Evolutionary conservation across 2,888 invertebrate genomes (phyloP).

Genomic region (Netelia fuscicornis): DNA sequence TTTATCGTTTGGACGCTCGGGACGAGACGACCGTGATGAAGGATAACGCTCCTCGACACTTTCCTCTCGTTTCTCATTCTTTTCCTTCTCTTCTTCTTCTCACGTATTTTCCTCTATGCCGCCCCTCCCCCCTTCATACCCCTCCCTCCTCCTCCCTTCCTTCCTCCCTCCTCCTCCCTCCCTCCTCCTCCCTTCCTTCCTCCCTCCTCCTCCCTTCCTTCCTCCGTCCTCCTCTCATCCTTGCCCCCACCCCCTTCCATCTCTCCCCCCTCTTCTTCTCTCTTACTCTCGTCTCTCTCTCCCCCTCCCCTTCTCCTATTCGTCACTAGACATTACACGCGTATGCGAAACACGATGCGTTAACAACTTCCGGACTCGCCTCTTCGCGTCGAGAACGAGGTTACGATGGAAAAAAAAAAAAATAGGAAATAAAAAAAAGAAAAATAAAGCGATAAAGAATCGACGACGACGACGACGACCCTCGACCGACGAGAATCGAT

Average conservation of each 20-base stretch:
- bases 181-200: no score
- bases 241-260: not conserved
- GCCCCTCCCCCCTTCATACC: not conserved
- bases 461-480: conserved; percentile 32
- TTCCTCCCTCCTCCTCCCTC: not conserved
- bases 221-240: no score
- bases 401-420: conserved; percentile 7
- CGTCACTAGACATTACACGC: not conserved
- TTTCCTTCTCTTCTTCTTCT: not conserved
- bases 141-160: not conserved
- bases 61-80: not conserved
- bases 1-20: conserved; percentile 50
- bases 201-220: no score
- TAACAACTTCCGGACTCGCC: conserved; percentile 28
- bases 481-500: conserved; percentile 35
- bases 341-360: not conserved
- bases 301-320: conserved; percentile 2
- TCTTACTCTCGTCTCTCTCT: not conserved
- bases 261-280: not conserved
- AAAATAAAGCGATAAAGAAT: not conserved
- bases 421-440: conserved; percentile 2
- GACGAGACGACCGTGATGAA: conserved; percentile 57
- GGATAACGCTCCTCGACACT: conserved; percentile 40
- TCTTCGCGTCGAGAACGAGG: conserved; percentile 11
- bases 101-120: no score